Evolutionary conservation across 2,797 vertebrate genomes (phyloP).

Genomic region (Sebastes itinus): DNA sequence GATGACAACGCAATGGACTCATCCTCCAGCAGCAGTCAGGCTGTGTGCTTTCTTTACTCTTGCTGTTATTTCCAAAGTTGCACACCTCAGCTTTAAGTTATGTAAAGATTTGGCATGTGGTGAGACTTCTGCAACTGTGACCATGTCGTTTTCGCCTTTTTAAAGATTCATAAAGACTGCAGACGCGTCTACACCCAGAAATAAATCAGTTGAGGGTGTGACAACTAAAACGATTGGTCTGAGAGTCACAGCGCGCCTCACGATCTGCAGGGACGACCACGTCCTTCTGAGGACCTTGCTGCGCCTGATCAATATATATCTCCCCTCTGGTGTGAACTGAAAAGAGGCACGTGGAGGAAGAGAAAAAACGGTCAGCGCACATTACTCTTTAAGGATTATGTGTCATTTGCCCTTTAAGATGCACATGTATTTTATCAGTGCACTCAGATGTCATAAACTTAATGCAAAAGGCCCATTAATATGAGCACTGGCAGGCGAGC

Average conservation of each 20-base stretch:
- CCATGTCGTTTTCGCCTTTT: neutral
- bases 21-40: neutral
- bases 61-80: neutral
- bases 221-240: constrained; percentile 49
- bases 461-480: constrained; percentile 68
- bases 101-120: neutral
- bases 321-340: constrained; percentile 32
- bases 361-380: constrained; percentile 26
- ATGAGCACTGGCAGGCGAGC: constrained; percentile 39
- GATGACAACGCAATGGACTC: neutral
- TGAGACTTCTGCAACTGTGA: neutral
- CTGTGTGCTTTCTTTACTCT: neutral
- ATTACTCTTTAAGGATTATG: constrained; percentile 50
- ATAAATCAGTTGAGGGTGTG: constrained; percentile 57
- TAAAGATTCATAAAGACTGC: neutral
- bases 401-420: constrained; percentile 64
- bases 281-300: constrained; percentile 67
- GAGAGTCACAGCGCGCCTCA: constrained; percentile 24
- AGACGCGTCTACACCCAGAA: constrained; percentile 7
- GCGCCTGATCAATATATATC: constrained; percentile 42
- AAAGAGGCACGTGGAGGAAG: constrained; percentile 6
- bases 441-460: constrained; percentile 69
- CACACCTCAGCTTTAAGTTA: neutral
- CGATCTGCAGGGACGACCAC: constrained; percentile 16
- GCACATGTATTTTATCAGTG: constrained; percentile 54